Evolutionary conservation across 2,888 invertebrate species (phyloP), one percentile per base, ranked within the genome.

Genomic region (Hirudinaria manillensis): DNA sequence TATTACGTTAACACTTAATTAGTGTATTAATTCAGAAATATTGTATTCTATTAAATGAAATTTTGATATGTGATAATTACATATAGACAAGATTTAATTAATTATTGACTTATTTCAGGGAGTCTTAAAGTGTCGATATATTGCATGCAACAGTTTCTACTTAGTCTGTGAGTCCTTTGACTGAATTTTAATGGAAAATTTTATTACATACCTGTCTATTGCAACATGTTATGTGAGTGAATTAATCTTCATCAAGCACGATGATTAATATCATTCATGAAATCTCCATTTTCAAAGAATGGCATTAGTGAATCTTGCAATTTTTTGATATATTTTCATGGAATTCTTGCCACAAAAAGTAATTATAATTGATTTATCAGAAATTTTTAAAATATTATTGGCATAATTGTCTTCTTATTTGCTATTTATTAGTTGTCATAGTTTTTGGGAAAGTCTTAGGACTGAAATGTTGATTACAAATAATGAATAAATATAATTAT

Each of bases 131-230:
- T 83, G 83, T 79, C 77, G 82, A 38, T 79, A 78, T 27, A 73
- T 76, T 16, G 79, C 77, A 74, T 82, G 83, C 80, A 80, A 80
- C 76, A 82, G 81, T 72, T 82, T 79, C 76, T 82, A 82, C 76
- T 80, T 81, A 56, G 80, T 82, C 74, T 81, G 83, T 83, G 79
- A 82, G 83, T 82, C 78, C 34, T n/a, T 27, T 34, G 4, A 51
- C 19, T 53, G 13, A 38, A 55, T 45, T 32, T 21, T 38, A 38
- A 32, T 38, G 10, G 32, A 3, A 36, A 32, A 70, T 36, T 27
- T 53, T 24, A 72, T 75, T 66, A 36, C 19, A 32, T 68, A 45
- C 24, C 27, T 71, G n/a, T 27, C 32, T 68, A 32, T 36, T 68
- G 70, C 29, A 34, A 29, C 32, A 24, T n/a, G 34, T 29, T 34